Conservation (phyloP, 2,888 invertebrate genomes). For the Hyposoter didymator region DNA sequence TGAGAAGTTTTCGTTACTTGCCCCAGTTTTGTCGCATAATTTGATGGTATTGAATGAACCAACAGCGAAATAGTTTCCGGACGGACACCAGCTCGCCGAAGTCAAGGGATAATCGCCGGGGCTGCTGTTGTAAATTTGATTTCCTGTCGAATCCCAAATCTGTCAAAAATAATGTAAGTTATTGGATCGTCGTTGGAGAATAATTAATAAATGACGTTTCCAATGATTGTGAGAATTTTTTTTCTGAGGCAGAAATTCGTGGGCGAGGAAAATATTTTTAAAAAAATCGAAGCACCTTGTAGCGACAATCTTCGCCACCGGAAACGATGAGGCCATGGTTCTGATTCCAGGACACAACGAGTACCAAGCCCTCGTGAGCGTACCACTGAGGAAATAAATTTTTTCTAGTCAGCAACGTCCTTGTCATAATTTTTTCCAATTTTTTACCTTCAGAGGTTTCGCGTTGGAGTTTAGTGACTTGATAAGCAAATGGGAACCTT, state of each 20-base stretch:
- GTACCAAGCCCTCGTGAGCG: constrained; percentile 97
- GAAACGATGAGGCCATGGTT: constrained; percentile 96
- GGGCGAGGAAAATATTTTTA: not conserved
- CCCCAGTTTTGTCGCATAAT: constrained; percentile 97
- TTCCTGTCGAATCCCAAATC: constrained; percentile 97
- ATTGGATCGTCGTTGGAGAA: not conserved
- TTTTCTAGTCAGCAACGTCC: constrained; percentile 8
- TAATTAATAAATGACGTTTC: not conserved
- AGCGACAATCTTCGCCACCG: constrained; percentile 97
- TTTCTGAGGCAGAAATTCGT: not conserved
- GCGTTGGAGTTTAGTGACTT: constrained; percentile 91
- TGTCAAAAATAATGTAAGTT: constrained; percentile 79
- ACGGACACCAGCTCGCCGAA: constrained; percentile 95
- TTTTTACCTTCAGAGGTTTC: constrained; percentile 88
- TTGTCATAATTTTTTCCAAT: constrained; percentile 17
- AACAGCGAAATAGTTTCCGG: constrained; percentile 95
- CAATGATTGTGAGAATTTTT: not conserved
- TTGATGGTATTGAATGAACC: constrained; percentile 97
- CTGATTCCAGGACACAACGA: constrained; percentile 97
- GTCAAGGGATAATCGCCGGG: constrained; percentile 96
- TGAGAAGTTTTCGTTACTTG: constrained; percentile 84
- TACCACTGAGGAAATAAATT: constrained; percentile 90
- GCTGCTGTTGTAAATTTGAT: constrained; percentile 93
- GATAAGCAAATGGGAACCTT: constrained; percentile 88
- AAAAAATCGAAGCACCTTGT: constrained; percentile 86